A percentile compares a stretch with the other conserved stretches of the same genome.
These are phyloP conservation scores for Cydia fagiglandana DNA, from an alignment of 1,140 invertebrate genomes.

Conservation along the genomic window DNA sequence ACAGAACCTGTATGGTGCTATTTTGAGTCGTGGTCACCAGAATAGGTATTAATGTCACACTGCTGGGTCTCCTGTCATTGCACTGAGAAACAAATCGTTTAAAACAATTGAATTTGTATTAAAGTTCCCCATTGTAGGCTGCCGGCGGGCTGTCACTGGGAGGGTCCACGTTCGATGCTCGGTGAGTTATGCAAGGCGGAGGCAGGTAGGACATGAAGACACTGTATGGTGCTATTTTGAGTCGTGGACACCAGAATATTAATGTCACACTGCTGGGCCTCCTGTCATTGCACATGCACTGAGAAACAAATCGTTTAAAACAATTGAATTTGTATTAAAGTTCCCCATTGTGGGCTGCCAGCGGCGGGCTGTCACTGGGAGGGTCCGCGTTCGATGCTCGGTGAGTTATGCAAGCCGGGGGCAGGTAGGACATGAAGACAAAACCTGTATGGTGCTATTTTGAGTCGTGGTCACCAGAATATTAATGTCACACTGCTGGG, in stretches of 20 bases:
- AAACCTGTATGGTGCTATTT: constrained; percentile 3
- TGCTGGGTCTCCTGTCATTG: too few species aligned
- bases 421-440: background rate
- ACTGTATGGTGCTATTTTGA: background rate
- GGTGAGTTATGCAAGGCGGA: constrained; percentile 27
- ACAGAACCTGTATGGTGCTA: background rate
- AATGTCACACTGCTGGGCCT: background rate
- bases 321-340: too few species aligned
- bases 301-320: too few species aligned
- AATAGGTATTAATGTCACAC: background rate
- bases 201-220: background rate
- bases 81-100: too few species aligned
- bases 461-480: background rate
- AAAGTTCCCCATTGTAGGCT: constrained; percentile 64
- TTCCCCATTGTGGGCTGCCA: constrained; percentile 64
- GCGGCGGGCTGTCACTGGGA: constrained; percentile 58
- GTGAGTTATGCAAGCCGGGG: constrained; percentile 27
- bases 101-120: too few species aligned
- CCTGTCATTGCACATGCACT: background rate
- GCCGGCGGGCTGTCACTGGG: constrained; percentile 61
- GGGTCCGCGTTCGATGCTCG: constrained; percentile 41
- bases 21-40: background rate
- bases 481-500: background rate
- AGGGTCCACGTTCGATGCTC: constrained; percentile 42
- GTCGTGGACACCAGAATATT: background rate